Conservation (phyloP, 2,797 vertebrate species). For the Amazona ochrocephala region DNA sequence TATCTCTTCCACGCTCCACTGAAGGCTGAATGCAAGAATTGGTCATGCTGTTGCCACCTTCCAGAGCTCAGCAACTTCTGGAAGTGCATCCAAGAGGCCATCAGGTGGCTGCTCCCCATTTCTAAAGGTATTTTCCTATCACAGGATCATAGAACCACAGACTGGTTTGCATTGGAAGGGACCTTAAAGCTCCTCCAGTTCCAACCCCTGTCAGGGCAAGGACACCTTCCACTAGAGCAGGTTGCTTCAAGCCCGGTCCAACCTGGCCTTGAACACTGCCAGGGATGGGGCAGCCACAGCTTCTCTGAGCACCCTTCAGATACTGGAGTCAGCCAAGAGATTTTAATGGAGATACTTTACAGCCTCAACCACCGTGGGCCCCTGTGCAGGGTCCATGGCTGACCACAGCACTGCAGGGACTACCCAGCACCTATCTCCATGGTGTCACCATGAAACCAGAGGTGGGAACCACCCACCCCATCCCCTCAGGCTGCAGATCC, state of each 20-base stretch:
- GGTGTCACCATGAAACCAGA: background rate
- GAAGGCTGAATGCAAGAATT: background rate
- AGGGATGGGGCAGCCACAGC: background rate
- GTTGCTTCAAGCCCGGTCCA: background rate
- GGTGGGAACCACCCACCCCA: background rate
- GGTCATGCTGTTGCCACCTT: background rate
- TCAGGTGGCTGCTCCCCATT: too few relatives aligned
- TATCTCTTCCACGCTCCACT: accelerated
- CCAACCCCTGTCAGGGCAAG: background rate
- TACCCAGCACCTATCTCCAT: accelerated
- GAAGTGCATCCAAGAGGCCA: background rate
- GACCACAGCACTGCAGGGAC: accelerated
- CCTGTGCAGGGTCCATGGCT: background rate
- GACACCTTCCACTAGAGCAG: background rate
- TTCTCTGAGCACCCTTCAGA: background rate
- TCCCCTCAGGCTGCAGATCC: background rate
- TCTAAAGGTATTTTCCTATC: background rate
- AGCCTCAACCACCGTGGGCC: accelerated
- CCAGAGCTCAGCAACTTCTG: accelerated
- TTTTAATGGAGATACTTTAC: background rate
- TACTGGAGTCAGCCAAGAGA: background rate
- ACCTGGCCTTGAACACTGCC: background rate
- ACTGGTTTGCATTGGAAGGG: background rate
- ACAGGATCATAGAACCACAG: background rate
- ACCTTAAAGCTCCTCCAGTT: background rate